Evolutionary conservation across 2,888 invertebrate genomes (phyloP).

Genomic region (Phengaris arion): DNA sequence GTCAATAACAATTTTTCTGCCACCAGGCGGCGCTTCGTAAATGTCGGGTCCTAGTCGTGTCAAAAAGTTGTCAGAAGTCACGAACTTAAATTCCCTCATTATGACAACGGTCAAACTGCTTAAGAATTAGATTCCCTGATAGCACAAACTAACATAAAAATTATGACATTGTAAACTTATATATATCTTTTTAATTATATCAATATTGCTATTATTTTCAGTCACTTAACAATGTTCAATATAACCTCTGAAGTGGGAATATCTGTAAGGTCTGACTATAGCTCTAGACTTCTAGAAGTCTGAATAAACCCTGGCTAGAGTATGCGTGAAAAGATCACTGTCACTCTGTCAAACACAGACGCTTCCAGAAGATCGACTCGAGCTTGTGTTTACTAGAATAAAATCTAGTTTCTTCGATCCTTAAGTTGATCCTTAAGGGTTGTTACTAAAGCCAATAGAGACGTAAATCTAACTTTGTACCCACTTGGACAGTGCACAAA

Average conservation of each 20-base stretch:
- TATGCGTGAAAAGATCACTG: conserved; percentile 34
- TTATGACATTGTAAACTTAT: no score
- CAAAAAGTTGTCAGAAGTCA: no score
- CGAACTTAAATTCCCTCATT: no score
- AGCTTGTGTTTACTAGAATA: conserved; percentile 31
- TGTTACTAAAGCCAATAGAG: background rate
- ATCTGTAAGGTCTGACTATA: background rate
- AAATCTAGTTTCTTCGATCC: background rate
- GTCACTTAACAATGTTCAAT: background rate
- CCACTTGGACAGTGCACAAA: conserved; percentile 33
- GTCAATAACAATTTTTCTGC: no score
- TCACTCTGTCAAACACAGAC: conserved; percentile 62
- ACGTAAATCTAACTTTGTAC: conserved; percentile 34
- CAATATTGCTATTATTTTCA: background rate
- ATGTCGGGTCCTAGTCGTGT: no score
- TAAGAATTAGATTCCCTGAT: no score
- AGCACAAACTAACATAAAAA: no score
- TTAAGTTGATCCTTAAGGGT: conserved; percentile 38
- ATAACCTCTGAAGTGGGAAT: no score
- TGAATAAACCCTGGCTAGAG: conserved; percentile 29
- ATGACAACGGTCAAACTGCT: no score
- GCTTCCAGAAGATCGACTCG: conserved; percentile 61
- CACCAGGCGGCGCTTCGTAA: no score
- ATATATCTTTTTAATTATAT: no score
- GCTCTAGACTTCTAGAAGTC: background rate